These are phyloP conservation scores for Dicerorhinus sumatrensis DNA, from an alignment of 2,113 vertebrate species.

Conservation along the genomic window DNA sequence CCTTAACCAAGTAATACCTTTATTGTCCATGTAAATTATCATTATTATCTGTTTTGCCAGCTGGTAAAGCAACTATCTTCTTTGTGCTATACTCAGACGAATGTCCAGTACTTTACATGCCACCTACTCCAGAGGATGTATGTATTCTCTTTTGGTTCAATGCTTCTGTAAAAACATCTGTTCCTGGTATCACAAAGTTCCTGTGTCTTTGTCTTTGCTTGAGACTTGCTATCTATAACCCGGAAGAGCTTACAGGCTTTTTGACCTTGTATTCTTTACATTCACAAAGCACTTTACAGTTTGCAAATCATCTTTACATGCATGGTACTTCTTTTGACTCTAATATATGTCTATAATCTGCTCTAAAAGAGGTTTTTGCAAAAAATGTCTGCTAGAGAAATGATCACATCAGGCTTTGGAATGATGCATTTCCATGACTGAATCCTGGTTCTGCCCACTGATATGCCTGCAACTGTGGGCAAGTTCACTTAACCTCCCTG, in stretches of 20 bases:
- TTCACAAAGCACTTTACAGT: background rate
- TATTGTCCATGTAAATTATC: background rate
- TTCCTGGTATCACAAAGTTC: background rate
- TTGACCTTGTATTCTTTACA: background rate
- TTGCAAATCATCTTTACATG: background rate
- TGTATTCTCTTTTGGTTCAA: background rate
- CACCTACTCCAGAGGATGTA: background rate
- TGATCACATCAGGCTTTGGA: background rate
- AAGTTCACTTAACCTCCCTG: background rate
- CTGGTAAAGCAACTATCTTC: background rate
- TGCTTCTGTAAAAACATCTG: background rate
- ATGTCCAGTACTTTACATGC: background rate
- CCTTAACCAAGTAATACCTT: background rate
- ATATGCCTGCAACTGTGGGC: background rate
- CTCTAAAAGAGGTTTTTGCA: background rate
- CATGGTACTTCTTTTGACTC: background rate
- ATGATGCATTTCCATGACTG: background rate
- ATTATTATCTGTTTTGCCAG: background rate
- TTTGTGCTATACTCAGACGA: background rate
- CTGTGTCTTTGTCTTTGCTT: background rate
- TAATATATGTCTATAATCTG: background rate
- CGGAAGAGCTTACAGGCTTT: background rate
- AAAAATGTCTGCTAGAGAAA: background rate
- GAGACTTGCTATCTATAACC: background rate
- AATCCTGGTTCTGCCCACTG: background rate